These are phyloP conservation scores for Oplegnathus fasciatus DNA, from an alignment of 2,113 vertebrate genomes.

Conservation along the genomic window DNA sequence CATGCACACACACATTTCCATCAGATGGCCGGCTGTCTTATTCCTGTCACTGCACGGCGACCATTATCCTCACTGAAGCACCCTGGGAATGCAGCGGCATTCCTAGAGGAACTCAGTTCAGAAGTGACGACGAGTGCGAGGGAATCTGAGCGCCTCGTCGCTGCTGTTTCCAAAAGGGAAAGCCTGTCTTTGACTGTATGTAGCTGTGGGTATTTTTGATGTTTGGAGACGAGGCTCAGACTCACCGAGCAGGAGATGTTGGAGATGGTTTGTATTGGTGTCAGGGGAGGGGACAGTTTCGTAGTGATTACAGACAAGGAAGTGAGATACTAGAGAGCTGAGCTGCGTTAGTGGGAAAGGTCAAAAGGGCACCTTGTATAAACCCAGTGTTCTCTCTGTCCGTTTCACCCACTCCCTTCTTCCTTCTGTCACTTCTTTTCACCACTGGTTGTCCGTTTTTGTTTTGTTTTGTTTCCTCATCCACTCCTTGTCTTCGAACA, in stretches of 20 bases:
- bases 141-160: constrained; percentile 15
- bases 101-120: constrained; percentile 22
- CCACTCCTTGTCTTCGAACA: constrained; percentile 46
- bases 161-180: constrained; percentile 18
- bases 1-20: constrained; percentile 6
- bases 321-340: constrained; percentile 10
- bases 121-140: constrained; percentile 8
- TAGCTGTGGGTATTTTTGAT: constrained; percentile 4
- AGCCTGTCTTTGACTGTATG: constrained; percentile 9
- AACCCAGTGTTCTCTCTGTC: constrained; percentile 17
- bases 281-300: constrained; percentile 18
- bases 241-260: constrained; percentile 25
- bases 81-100: constrained; percentile 46
- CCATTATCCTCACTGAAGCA: constrained; percentile 42
- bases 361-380: not conserved
- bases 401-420: constrained; percentile 5
- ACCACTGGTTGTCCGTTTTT: constrained; percentile 2
- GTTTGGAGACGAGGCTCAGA: not conserved
- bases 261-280: constrained; percentile 27
- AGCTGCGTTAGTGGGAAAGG: constrained; percentile 33
- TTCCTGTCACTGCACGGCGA: constrained; percentile 41
- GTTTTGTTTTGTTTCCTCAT: constrained; percentile 47
- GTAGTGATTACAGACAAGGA: constrained; percentile 23
- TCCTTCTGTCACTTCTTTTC: constrained; percentile 3
- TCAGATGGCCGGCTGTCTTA: constrained; percentile 55